phyloP scores from a whole-genome alignment of 2,888 invertebrate species.

The Drosophila kambysellisi region DNA sequence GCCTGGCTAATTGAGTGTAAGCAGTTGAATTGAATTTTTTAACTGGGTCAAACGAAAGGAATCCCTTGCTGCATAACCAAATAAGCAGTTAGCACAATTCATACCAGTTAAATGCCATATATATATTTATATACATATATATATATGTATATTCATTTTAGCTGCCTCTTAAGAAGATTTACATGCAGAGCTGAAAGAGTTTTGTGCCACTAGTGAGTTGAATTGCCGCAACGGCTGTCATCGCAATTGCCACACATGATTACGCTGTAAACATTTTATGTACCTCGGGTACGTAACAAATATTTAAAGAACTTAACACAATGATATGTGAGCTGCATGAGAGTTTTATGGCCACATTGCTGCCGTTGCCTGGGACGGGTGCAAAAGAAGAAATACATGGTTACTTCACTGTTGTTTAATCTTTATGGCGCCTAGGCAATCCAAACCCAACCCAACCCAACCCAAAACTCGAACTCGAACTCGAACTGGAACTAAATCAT shows the following conservation, averaged over 20 bases:
- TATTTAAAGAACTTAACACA: slow-evolving; percentile 75
- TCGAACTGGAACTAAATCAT: slow-evolving; percentile 61
- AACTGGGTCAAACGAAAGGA: slow-evolving; percentile 8
- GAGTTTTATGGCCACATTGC: slow-evolving; percentile 53
- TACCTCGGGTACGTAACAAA: slow-evolving; percentile 57
- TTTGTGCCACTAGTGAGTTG: not conserved
- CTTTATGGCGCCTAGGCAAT: slow-evolving; percentile 65
- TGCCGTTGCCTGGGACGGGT: slow-evolving; percentile 37
- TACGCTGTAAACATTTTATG: slow-evolving; percentile 73
- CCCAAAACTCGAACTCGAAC: slow-evolving; percentile 6
- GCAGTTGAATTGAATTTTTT: slow-evolving; percentile 41
- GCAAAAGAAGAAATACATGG: slow-evolving; percentile 53
- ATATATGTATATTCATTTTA: not conserved
- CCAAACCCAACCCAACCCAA: not conserved
- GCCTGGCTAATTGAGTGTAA: slow-evolving; percentile 63
- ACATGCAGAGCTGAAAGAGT: slow-evolving; percentile 12
- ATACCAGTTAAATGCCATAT: not conserved
- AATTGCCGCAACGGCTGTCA: slow-evolving; percentile 23
- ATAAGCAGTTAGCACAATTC: slow-evolving; percentile 17
- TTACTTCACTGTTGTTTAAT: slow-evolving; percentile 69
- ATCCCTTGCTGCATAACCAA: slow-evolving; percentile 21
- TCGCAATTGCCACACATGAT: slow-evolving; percentile 58
- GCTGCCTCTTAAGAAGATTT: slow-evolving; percentile 14
- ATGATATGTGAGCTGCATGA: slow-evolving; percentile 67
- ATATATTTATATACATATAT: not conserved